These are phyloP conservation scores for Diphyllodes magnificus DNA, from an alignment of 2,113 vertebrate genomes.

Conservation along the genomic window DNA sequence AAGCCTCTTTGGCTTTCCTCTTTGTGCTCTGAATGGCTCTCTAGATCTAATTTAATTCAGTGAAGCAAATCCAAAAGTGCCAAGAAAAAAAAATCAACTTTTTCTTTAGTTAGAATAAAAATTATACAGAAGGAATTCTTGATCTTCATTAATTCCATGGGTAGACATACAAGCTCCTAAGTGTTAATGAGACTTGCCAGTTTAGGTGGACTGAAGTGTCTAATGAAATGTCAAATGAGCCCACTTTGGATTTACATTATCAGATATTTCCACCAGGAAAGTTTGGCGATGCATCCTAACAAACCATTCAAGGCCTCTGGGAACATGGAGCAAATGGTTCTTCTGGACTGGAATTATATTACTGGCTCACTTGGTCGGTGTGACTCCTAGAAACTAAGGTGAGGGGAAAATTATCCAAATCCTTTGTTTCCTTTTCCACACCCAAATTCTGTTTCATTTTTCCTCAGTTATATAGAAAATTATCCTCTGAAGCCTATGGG, in stretches of 20 bases:
- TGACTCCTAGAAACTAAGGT: neutral
- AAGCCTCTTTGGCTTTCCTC: neutral
- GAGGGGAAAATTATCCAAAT: neutral
- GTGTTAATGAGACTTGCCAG: neutral
- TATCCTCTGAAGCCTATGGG: neutral
- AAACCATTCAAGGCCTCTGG: neutral
- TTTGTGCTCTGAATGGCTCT: neutral
- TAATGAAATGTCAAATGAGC: neutral
- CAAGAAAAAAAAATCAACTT: neutral
- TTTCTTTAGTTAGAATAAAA: neutral
- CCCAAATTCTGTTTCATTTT: neutral
- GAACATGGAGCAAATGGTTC: neutral
- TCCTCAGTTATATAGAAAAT: neutral
- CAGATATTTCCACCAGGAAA: neutral
- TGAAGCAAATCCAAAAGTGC: neutral
- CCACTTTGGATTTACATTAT: neutral
- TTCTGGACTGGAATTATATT: neutral
- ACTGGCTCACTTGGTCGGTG: neutral
- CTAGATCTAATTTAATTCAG: neutral
- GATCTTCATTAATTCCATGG: neutral
- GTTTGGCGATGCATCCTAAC: neutral
- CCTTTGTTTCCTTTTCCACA: neutral
- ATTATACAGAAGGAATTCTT: neutral
- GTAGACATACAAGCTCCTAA: neutral
- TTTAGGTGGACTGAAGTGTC: neutral